Evolutionary conservation across 64 coral and sea anemone genomes (phyloP).

Genomic region (Porites lutea): DNA sequence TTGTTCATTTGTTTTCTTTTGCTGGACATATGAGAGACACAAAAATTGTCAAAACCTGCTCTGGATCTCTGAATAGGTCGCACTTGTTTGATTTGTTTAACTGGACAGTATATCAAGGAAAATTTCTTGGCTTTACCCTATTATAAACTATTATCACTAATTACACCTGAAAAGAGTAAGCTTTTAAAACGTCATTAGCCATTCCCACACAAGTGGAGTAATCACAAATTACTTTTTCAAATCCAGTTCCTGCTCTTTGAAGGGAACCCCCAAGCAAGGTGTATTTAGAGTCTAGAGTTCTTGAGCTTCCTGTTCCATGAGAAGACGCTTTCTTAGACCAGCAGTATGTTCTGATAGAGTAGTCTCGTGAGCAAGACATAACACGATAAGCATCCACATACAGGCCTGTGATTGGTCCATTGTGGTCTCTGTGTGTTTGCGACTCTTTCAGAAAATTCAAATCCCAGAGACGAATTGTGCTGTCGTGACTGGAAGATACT

Average conservation of each 20-base stretch:
- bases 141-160: too few species aligned
- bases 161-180: conserved; percentile 95
- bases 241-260: conserved; percentile 89
- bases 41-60: too few species aligned
- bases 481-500: conserved; percentile 56
- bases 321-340: conserved; percentile 45
- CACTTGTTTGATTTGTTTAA: too few species aligned
- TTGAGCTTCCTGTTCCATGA: background rate
- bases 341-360: conserved; percentile 81
- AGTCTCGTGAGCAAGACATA: conserved; percentile 90
- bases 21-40: too few species aligned
- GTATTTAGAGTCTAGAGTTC: conserved; percentile 78
- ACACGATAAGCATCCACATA: conserved; percentile 82
- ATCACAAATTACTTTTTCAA: conserved; percentile 93
- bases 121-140: too few species aligned
- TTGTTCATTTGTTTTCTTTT: too few species aligned
- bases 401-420: conserved; percentile 74
- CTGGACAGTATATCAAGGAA: too few species aligned
- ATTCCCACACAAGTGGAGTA: conserved; percentile 87
- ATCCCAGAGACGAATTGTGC: conserved; percentile 59
- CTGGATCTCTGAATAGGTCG: too few species aligned
- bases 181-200: conserved; percentile 93
- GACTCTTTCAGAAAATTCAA: conserved; percentile 30
- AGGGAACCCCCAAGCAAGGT: conserved; percentile 85
- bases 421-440: conserved; percentile 63